Percentiles rank a stretch among this genome's conserved stretches.
Evolutionary conservation across 2,113 vertebrate genomes (phyloP).

Genomic region (Acrocephalus kingi): DNA sequence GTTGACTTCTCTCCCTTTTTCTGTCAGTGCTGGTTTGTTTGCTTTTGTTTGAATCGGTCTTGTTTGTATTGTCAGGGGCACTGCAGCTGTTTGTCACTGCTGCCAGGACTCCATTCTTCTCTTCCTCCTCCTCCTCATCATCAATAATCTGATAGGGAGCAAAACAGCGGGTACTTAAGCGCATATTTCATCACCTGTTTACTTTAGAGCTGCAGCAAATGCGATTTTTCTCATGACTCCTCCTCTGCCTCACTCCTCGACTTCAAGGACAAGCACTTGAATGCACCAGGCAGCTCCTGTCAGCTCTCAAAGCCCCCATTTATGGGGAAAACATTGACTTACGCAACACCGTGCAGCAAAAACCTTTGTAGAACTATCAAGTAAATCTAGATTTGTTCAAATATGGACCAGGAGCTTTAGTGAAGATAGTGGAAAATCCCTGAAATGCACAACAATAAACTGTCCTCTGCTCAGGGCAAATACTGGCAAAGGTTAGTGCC

Average conservation of each 20-base stretch:
- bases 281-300: background rate
- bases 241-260: background rate
- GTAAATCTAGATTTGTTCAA: background rate
- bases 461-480: background rate
- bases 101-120: conserved; percentile 81
- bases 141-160: conserved; percentile 33
- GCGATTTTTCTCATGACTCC: background rate
- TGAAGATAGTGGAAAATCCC: background rate
- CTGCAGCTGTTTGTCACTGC: conserved; percentile 73
- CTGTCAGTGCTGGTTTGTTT: conserved; percentile 60
- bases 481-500: background rate
- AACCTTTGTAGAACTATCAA: background rate
- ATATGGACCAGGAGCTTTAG: background rate
- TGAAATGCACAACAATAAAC: background rate
- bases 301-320: background rate
- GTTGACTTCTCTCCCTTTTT: conserved; percentile 70
- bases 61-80: conserved; percentile 71
- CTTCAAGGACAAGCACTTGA: background rate
- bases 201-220: background rate
- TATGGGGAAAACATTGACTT: background rate
- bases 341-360: background rate
- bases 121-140: conserved; percentile 70
- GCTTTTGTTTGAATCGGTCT: conserved; percentile 37
- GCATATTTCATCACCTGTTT: background rate
- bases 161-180: background rate